Evolutionary conservation across 2,888 invertebrate genomes (phyloP), one percentile per base, ranked within the genome.

Genomic region (Dendrolimus houi): DNA sequence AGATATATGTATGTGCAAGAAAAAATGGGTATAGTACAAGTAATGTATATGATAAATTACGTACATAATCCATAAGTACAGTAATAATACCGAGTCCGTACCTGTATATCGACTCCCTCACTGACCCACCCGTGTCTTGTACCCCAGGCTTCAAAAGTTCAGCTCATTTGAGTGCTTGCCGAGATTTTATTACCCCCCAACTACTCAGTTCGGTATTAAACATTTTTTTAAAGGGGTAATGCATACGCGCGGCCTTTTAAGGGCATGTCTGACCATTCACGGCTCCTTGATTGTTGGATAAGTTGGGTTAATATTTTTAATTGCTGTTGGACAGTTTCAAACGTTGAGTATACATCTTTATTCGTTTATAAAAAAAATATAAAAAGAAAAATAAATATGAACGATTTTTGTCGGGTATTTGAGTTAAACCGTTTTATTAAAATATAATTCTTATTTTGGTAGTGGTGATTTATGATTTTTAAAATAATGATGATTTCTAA

Each of bases 151-250:
- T 87, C 85, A 87, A 88, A 89, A 90, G 88, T 90, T 90, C 86
- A 85, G 87, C 87, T 87, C 88, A 86, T 88, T 89, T 85, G 88
- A 90, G 90, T 86, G 85, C 85, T 80, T 75, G 83, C 85, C 73
- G 89, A 90, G 90, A 90, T 89, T 90, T 90, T 85, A 90, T 90
- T 89, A 89, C 84, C 84, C 67, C 79, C 84, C 85, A 87, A 87
- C 88, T 87, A 87, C 85, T 81, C 76, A 71, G 75, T 79, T 79
- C 76, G 83, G 85, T 85, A 87, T 87, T 87, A 88, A 80, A 76
- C 78, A 74, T 79, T 74, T 68, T 74, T 66, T 64, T 69, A 75
- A 83, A 84, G 81, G 82, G 85, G 80, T 81, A 85, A 79, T 80
- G 80, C 74, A 76, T 77, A 83, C 77, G 79, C 77, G 74, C 74